Conservation (phyloP, 92 coral and sea anemone genomes). For the Blastomussa wellsi region DNA sequence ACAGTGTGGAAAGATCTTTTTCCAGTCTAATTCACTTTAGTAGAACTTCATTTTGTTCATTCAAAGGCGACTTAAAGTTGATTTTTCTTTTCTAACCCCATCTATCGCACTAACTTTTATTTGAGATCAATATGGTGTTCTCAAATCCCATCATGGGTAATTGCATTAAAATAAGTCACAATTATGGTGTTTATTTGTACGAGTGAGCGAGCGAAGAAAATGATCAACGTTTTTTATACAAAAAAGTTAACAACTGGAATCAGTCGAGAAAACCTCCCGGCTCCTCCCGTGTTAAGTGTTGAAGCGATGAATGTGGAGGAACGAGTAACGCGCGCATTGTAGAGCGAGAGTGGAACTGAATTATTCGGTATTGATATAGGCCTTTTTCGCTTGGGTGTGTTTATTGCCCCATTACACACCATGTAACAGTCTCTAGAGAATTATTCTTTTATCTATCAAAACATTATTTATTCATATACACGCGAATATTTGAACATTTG, state of each 20-base stretch:
- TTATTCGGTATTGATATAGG: too few species aligned
- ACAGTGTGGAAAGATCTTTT: too few species aligned
- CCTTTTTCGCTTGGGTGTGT: too few species aligned
- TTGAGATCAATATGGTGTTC: not conserved
- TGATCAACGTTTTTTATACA: not conserved
- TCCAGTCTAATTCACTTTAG: too few species aligned
- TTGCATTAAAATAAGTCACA: too few species aligned
- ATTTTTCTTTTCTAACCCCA: not conserved
- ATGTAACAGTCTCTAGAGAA: too few species aligned
- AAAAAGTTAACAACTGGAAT: too few species aligned
- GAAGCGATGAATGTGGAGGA: not conserved
- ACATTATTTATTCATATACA: too few species aligned
- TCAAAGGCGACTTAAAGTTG: not conserved
- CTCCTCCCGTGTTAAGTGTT: not conserved
- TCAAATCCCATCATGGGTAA: not conserved
- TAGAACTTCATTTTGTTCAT: not conserved
- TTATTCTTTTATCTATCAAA: too few species aligned
- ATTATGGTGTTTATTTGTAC: not conserved
- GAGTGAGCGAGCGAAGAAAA: not conserved
- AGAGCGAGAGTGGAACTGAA: not conserved
- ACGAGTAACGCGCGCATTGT: not conserved
- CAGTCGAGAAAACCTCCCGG: not conserved
- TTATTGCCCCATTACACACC: too few species aligned
- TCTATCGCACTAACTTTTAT: not conserved
- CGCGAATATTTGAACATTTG: too few species aligned